Evolutionary conservation across 1,140 invertebrate species (phyloP).

Genomic region (Palaemon carinicauda): DNA sequence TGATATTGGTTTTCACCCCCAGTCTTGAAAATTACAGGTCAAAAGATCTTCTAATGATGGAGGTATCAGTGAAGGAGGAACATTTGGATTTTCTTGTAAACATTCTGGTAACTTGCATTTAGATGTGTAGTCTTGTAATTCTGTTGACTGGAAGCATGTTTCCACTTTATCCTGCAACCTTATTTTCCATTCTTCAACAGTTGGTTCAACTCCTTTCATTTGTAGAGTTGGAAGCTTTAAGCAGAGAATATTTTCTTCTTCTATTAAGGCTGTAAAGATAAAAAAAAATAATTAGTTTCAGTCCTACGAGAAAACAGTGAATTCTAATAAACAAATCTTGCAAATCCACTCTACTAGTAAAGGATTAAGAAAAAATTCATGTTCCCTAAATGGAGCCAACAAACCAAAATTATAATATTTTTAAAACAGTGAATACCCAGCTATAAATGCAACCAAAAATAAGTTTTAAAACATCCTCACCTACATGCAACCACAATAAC

Average conservation of each 20-base stretch:
- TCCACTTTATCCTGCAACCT: not conserved
- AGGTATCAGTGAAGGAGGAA: conserved; percentile 19
- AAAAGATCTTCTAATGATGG: conserved; percentile 3
- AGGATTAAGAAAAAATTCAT: too few relatives aligned
- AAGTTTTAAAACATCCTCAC: too few relatives aligned
- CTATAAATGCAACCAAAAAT: too few relatives aligned
- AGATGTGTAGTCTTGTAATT: not conserved
- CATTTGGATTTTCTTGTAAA: too few relatives aligned
- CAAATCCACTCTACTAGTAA: not conserved
- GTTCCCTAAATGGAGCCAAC: too few relatives aligned
- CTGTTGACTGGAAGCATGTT: not conserved
- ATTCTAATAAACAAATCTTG: not conserved
- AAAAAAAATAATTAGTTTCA: not conserved
- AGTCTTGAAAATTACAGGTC: not conserved
- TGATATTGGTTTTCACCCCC: not conserved
- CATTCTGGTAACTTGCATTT: not conserved
- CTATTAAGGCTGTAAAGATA: not conserved
- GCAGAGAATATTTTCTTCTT: too few relatives aligned
- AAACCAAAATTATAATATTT: too few relatives aligned
- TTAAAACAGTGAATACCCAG: too few relatives aligned
- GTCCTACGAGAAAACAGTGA: too few relatives aligned
- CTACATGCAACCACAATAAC: too few relatives aligned
- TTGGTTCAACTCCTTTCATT: not conserved
- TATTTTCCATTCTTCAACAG: not conserved
- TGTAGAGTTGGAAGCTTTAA: too few relatives aligned